Evolutionary conservation across 23 tunicate genomes (phyloP), one percentile per base, ranked within the genome.

Genomic region (Aplidium turbinatum): DNA sequence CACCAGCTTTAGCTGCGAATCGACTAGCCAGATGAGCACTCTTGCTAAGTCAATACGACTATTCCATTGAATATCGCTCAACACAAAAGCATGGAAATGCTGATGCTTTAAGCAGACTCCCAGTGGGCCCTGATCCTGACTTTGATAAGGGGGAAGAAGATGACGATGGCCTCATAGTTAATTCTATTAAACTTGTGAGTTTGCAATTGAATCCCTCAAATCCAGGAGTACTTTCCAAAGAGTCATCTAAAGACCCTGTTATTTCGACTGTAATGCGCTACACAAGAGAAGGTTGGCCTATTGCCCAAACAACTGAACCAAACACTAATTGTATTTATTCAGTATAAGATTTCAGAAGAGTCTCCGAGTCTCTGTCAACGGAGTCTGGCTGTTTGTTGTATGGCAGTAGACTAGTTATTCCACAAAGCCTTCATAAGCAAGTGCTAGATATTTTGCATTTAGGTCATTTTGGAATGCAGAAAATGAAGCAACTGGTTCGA

Each of bases 271-370:
- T 77, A 1, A 55, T 77, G 32, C 65, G 60, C n/a, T 63, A 23
- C 21, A 77, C 72, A 2, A 18, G 60, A 40, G 82, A 77, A n/a
- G 82, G 82, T 33, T 77, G 82, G 82, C 58, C 82, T n/a, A n/a
- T n/a, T n/a, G n/a, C n/a, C n/a, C n/a, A n/a, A n/a, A n/a, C n/a
- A n/a, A n/a, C n/a, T n/a, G n/a, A n/a, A 29, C 50, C 20, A 40
- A 61, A 58, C 6, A 46, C 19, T 63, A 45, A 47, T 27, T 36
- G 30, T 2, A 35, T n/a, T 2, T 42, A 46, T n/a, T n/a, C n/a
- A n/a, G 27, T 4, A 2, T n/a, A n/a, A n/a, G n/a, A n/a, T n/a
- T 62, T 26, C 47, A 39, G 45, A 61, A 74, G 35, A 74, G 25
- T 74, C 5, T 52, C 60, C 13, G 72, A 77, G 5, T 77, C 72